These are phyloP conservation scores for Sitobion miscanthi DNA, from an alignment of 1,140 invertebrate species.

Conservation along the genomic window DNA sequence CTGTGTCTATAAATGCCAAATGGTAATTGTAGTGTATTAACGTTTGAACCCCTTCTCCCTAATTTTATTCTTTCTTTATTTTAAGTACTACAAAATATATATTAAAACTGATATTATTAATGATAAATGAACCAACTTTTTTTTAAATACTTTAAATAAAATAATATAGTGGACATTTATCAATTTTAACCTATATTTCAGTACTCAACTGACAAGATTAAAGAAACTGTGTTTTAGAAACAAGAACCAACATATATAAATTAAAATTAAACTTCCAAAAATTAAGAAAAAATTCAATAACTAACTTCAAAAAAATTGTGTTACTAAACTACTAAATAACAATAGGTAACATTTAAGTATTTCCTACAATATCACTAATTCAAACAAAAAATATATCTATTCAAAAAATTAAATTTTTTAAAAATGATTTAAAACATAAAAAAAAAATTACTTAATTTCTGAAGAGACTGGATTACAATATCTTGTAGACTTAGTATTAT, in stretches of 20 bases:
- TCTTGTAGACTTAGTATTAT: conserved; percentile 68
- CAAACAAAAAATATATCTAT: not conserved
- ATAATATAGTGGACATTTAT: not conserved
- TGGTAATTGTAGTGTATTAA: not conserved
- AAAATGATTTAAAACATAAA: conserved; percentile 28
- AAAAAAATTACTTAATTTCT: conserved; percentile 70
- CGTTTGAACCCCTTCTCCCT: not conserved
- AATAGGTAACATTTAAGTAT: no score
- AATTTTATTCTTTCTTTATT: not conserved
- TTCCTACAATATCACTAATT: not conserved
- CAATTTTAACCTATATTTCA: not conserved
- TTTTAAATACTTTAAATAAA: not conserved
- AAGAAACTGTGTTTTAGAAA: not conserved
- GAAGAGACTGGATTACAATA: conserved; percentile 68
- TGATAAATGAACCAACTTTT: not conserved
- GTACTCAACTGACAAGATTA: not conserved
- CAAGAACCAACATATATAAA: not conserved
- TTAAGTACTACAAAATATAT: not conserved
- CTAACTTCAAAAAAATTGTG: no score
- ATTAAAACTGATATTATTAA: not conserved
- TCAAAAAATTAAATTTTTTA: not conserved
- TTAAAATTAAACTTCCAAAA: not conserved
- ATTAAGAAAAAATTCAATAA: not conserved
- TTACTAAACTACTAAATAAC: no score
- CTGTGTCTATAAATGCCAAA: not conserved